These are phyloP conservation scores for Cotesia chilonis DNA, from an alignment of 1,140 invertebrate species.

Conservation along the genomic window DNA sequence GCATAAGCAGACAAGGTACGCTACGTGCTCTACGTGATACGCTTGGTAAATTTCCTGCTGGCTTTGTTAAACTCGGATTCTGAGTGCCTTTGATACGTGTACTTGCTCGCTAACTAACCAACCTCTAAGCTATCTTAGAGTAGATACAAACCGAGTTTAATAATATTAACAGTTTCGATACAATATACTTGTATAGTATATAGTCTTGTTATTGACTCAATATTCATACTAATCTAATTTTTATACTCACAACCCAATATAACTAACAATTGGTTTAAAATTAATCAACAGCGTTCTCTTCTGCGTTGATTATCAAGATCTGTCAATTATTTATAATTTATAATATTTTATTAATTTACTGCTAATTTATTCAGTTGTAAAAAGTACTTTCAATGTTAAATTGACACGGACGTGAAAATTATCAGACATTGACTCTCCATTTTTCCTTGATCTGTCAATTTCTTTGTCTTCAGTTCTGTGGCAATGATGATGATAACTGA, in stretches of 20 bases:
- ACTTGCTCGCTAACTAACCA: slow-evolving; percentile 68
- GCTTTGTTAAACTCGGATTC: slow-evolving; percentile 67
- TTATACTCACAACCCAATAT: not conserved
- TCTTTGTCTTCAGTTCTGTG: too few species aligned
- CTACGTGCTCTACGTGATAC: slow-evolving; percentile 65
- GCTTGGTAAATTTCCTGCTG: slow-evolving; percentile 63
- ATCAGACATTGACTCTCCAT: too few species aligned
- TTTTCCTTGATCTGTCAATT: too few species aligned
- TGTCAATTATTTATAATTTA: too few species aligned
- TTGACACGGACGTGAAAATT: too few species aligned
- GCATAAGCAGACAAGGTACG: slow-evolving; percentile 23
- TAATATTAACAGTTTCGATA: slow-evolving; percentile 12
- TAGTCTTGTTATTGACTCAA: slow-evolving; percentile 3
- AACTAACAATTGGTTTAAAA: too few species aligned
- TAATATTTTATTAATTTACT: too few species aligned
- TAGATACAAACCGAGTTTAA: slow-evolving; percentile 29
- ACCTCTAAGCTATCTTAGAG: slow-evolving; percentile 59
- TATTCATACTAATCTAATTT: slow-evolving; percentile 11
- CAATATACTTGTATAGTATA: not conserved
- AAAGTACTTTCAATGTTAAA: too few species aligned
- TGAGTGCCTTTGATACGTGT: slow-evolving; percentile 68
- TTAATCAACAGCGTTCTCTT: too few species aligned
- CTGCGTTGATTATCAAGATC: too few species aligned
- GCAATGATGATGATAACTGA: too few species aligned
- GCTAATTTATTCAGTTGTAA: too few species aligned